Conservation (phyloP, 2,888 invertebrate genomes). For the Xestia ashworthii region DNA sequence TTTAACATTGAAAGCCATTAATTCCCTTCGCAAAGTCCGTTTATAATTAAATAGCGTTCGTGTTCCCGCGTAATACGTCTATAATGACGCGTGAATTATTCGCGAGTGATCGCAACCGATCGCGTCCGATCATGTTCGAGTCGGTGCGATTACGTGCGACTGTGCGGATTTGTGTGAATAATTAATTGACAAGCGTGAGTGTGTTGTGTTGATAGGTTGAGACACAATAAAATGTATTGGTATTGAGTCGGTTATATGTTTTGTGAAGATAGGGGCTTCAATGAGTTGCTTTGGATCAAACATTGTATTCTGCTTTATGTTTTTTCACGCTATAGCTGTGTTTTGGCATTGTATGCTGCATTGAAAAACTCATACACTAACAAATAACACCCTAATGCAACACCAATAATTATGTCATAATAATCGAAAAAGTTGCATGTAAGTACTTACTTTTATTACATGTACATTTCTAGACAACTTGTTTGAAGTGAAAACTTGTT, state of each 20-base stretch:
- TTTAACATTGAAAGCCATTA: conserved; percentile 37
- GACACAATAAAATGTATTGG: conserved; percentile 14
- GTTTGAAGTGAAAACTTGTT: too few species aligned
- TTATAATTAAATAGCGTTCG: conserved; percentile 52
- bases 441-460: too few species aligned
- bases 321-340: too few species aligned
- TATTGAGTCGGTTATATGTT: conserved; percentile 9
- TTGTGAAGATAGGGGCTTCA: not conserved
- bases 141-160: conserved; percentile 34
- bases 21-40: conserved; percentile 44
- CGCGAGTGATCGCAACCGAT: conserved; percentile 21
- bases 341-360: not conserved
- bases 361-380: not conserved
- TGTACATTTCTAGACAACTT: too few species aligned
- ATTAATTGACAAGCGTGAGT: conserved; percentile 29
- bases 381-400: not conserved
- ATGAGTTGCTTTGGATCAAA: not conserved
- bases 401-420: not conserved
- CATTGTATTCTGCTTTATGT: not conserved
- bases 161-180: conserved; percentile 46
- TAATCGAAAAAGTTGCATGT: not conserved
- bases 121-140: conserved; percentile 22
- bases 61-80: conserved; percentile 32
- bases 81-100: conserved; percentile 45
- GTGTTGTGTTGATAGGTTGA: conserved; percentile 30